Base-by-base conservation (phyloP, 2,888 invertebrate species). In the Hirtodrosophila cameraria region DNA sequence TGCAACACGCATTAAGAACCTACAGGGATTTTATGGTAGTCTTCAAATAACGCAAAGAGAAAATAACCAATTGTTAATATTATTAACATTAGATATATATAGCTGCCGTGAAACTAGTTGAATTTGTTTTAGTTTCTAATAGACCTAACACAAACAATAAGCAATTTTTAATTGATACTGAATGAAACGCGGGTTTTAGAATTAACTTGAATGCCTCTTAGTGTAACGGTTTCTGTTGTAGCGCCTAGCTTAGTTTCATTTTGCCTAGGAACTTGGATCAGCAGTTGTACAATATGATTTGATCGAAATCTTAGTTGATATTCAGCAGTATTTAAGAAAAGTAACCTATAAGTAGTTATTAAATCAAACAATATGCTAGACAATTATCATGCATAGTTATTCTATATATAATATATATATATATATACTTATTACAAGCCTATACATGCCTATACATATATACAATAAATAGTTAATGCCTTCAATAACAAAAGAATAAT, bases 11-110 rank as follows among this genome's bases (percentile, higher is more conserved):
- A 75, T 72, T 70, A 78, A 77, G 75, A 81, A 83, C 83, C 86
- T 89, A 89, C 89, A 89, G 89, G 89, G 89, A 89, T 89, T 89
- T 89, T 89, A 88, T 73, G 81, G 89, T 89, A 89, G 88, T 71
- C 68, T 76, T 78, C 57, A 58, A 83, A 79, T 74, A 70, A 63
- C 57, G 52, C 49, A 16, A 55, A 46, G 35, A 58, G 46, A 16
- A 55, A 46, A 36, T 55, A 54, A 53, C 28, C 31, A 75, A 70
- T 62, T 73, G 69, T 67, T 73, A 63, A 45, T 58, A 62, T 35
- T n/a, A n/a, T n/a, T n/a, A n/a, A 49, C n/a, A 48, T 27, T 15
- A 43, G 11, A 38, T 9, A 35, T 8, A 20, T 46, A 11, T 30
- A 63, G 60, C 48, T 71, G 63, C 41, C 43, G 31, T 18, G 57